These are phyloP conservation scores for Aphidius colemani DNA, from an alignment of 2,888 invertebrate species.

Conservation along the genomic window DNA sequence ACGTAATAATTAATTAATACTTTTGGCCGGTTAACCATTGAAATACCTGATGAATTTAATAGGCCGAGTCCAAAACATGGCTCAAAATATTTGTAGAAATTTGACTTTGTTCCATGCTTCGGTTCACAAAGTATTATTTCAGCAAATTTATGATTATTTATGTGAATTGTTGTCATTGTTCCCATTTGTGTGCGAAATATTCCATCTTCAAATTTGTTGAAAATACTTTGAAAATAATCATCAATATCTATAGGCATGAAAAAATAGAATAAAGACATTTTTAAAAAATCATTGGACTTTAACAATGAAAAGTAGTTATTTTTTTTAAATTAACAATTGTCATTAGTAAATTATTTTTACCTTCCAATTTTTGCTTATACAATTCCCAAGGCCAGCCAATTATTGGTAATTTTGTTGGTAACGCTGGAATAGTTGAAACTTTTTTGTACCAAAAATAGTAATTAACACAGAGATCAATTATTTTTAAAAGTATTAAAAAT, in stretches of 20 bases:
- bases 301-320: no score
- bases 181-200: constrained; percentile 41
- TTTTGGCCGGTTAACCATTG: not conserved
- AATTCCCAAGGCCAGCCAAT: constrained; percentile 35
- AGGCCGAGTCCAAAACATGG: constrained; percentile 63
- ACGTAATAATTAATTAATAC: not conserved
- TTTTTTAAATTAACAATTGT: no score
- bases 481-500: no score
- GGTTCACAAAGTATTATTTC: constrained; percentile 56
- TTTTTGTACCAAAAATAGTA: constrained; percentile 25
- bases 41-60: constrained; percentile 58
- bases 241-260: constrained; percentile 37
- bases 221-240: constrained; percentile 34
- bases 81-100: constrained; percentile 55
- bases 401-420: constrained; percentile 34
- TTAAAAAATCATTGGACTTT: not conserved
- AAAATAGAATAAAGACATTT: constrained; percentile 5
- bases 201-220: constrained; percentile 36
- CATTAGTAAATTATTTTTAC: constrained; percentile 35
- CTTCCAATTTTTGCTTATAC: constrained; percentile 29
- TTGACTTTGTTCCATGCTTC: constrained; percentile 61
- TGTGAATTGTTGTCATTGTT: constrained; percentile 23
- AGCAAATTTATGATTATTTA: constrained; percentile 42
- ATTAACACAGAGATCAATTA: not conserved
- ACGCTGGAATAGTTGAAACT: constrained; percentile 40